Base-by-base conservation (phyloP, 2,797 vertebrate genomes). In the Todus mexicanus region DNA sequence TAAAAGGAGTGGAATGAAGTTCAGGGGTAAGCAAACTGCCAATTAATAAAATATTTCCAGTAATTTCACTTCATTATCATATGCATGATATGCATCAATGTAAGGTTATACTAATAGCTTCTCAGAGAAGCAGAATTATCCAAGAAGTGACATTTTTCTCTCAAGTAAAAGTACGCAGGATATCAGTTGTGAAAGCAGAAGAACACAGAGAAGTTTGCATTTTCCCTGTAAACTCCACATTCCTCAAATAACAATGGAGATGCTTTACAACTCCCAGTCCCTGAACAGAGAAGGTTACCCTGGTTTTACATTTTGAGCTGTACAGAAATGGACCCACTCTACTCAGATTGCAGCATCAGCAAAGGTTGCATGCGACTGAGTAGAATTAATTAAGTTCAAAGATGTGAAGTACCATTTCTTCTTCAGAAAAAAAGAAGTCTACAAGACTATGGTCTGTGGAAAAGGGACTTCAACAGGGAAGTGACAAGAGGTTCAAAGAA, bases 41-140 rank as follows among this genome's bases (percentile, higher is more conserved):
- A 92, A 76, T 82, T 87, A 83, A 65, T 82, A 91, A 77, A 27
- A 15, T n/a, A 63, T n/a, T 95, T 90, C 60, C 47, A 92, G 43
- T 84, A 78, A 91, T 72, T 92, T 78, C 69, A 48, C 26, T 57
- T 69, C 89, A 82, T 81, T 74, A 92, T 31, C 68, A 51, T n/a
- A 61, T 4, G 14, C 13, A 54, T 18, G 18, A 80, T 71, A 45
- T 0, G 1, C 69, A 79, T 29, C 60, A 84, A 74, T 10, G 22
- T 42, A 89, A 84, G 29, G 45, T 35, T 73, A 38, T 33, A 48
- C 11, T 42, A 61, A 11, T 29, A 43, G n/a, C 22, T 85, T 92
- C 64, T 82, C 77, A 65, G 47, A n/a, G 23, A 93, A 84, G 12
- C 14, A 78, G 42, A 93, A 84, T 82, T 84, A 90, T 42, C 35